These are phyloP conservation scores for Serinus canaria DNA, from an alignment of 2,113 vertebrate genomes.

Conservation along the genomic window DNA sequence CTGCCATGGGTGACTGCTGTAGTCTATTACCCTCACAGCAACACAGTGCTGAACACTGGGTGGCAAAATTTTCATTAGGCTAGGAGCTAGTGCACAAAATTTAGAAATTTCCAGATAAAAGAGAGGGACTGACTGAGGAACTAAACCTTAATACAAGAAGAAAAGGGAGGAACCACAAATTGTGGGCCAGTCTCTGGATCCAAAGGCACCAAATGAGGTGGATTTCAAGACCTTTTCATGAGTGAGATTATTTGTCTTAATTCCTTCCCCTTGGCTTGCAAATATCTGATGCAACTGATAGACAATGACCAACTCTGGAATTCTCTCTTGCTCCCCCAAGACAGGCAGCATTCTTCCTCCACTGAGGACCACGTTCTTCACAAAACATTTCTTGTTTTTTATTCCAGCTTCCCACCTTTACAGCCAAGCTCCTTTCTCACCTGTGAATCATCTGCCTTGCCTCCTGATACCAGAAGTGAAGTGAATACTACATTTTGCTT, in stretches of 20 bases:
- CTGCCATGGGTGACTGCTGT: not conserved
- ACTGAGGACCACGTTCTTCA: not conserved
- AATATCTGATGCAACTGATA: not conserved
- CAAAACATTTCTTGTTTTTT: not conserved
- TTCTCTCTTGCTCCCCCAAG: not conserved
- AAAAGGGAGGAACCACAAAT: not conserved
- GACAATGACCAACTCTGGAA: not conserved
- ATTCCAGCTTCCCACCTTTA: not conserved
- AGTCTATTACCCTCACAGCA: not conserved
- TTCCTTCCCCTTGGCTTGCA: not conserved
- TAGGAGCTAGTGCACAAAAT: not conserved
- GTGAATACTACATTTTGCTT: not conserved
- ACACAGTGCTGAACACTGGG: not conserved
- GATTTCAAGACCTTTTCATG: not conserved
- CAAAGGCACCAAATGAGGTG: not conserved
- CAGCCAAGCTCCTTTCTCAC: not conserved
- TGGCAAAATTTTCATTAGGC: not conserved
- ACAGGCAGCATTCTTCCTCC: not conserved
- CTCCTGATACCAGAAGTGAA: constrained; percentile 2
- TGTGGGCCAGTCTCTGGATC: not conserved
- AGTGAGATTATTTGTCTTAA: not conserved
- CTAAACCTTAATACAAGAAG: not conserved
- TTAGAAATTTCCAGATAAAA: not conserved
- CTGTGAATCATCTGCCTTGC: not conserved
- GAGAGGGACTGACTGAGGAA: not conserved